These are phyloP conservation scores for Platycheirus rosarum DNA, from an alignment of 2,888 invertebrate species.

Conservation along the genomic window DNA sequence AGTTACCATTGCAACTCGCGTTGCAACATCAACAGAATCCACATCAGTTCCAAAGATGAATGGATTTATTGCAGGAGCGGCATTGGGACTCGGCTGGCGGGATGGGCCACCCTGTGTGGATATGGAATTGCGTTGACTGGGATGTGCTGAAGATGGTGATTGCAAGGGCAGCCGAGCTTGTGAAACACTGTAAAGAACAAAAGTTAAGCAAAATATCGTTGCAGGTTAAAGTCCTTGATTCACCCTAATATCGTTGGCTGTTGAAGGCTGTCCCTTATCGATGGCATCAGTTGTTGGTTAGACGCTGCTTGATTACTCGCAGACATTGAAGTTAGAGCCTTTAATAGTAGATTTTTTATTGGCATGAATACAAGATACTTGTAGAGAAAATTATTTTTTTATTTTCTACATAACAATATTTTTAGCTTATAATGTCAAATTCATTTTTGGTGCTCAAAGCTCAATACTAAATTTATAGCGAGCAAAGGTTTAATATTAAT, in stretches of 20 bases:
- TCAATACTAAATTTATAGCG: too few relatives aligned
- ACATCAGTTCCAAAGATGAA: conserved; percentile 97
- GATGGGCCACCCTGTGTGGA: conserved; percentile 83
- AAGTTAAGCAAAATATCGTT: too few relatives aligned
- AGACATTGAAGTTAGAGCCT: conserved; percentile 86
- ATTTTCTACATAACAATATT: background rate
- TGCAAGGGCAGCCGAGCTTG: conserved; percentile 80
- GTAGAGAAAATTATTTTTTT: background rate
- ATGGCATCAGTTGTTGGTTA: conserved; percentile 86
- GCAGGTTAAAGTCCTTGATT: conserved; percentile 63
- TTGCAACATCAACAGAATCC: conserved; percentile 99
- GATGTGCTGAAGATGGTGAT: conserved; percentile 79
- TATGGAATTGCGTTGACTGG: conserved; percentile 82
- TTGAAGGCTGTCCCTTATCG: conserved; percentile 86
- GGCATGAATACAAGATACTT: background rate
- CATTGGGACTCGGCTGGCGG: conserved; percentile 84
- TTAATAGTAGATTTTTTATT: conserved; percentile 25
- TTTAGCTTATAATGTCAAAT: conserved; percentile 40
- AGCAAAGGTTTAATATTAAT: too few relatives aligned
- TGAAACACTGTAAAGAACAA: conserved; percentile 78
- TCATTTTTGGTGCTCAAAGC: conserved; percentile 11
- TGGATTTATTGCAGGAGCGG: conserved; percentile 87
- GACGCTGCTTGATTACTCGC: conserved; percentile 84
- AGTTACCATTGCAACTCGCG: conserved; percentile 96
- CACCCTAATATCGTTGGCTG: conserved; percentile 85